phyloP scores from a whole-genome alignment of 2,113 vertebrate species.

The Pardalotus punctatus region DNA sequence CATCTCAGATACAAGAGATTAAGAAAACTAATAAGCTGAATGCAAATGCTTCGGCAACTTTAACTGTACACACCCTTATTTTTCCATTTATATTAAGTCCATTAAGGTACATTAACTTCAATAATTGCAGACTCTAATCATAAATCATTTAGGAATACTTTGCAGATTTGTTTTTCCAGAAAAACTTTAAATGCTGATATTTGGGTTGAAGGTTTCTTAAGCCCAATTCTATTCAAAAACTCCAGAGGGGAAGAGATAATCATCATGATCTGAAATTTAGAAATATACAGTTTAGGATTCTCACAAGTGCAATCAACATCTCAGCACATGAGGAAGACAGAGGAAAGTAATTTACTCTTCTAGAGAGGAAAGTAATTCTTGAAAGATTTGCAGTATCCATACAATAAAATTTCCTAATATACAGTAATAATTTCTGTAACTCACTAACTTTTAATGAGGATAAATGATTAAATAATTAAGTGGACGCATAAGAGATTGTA shows the following conservation, averaged over 20 bases:
- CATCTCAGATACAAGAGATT: not conserved
- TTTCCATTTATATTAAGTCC: not conserved
- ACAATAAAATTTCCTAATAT: not conserved
- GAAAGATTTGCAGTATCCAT: not conserved
- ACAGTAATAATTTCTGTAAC: not conserved
- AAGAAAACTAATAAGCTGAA: not conserved
- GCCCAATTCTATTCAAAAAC: not conserved
- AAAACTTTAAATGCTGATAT: not conserved
- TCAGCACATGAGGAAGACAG: not conserved
- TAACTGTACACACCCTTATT: not conserved
- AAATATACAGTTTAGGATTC: not conserved
- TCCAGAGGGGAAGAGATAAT: not conserved
- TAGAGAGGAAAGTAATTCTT: not conserved
- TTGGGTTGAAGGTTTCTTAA: not conserved
- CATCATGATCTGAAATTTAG: not conserved
- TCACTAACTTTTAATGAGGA: not conserved
- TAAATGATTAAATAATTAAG: not conserved
- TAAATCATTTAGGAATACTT: not conserved
- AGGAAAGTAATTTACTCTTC: not conserved
- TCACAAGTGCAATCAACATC: not conserved
- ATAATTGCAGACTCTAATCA: slow-evolving; percentile 2
- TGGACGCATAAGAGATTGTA: not conserved
- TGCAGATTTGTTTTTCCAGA: not conserved
- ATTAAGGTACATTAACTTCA: slow-evolving; percentile 1
- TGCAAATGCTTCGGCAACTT: not conserved